Evolutionary conservation across 2,888 invertebrate genomes (phyloP).

Genomic region (Latrodectus hesperus): DNA sequence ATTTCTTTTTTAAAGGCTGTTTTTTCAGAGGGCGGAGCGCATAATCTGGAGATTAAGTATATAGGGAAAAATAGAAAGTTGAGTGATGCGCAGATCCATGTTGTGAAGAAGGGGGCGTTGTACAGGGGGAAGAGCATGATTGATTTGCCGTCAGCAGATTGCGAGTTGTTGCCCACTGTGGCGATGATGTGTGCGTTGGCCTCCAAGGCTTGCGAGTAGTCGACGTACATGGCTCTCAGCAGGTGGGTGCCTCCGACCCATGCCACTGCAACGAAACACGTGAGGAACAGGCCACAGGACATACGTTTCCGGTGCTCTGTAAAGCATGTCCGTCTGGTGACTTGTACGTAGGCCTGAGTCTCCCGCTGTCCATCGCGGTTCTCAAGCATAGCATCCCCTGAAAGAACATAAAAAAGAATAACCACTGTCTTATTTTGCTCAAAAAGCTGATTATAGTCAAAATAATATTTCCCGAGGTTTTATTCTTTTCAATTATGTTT

Average conservation of each 20-base stretch:
- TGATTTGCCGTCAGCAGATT: conserved; percentile 10
- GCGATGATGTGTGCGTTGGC: conserved; percentile 51
- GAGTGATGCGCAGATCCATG: conserved; percentile 96
- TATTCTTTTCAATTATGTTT: no score
- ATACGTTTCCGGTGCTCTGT: conserved; percentile 76
- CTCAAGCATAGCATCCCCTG: conserved; percentile 65
- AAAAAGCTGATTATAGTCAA: no score
- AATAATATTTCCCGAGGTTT: no score
- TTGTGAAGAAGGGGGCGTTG: conserved; percentile 94
- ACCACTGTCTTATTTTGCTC: no score
- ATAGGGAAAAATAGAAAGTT: conserved; percentile 82
- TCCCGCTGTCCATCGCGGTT: conserved; percentile 6
- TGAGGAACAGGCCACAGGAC: conserved; percentile 91
- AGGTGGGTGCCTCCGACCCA: conserved; percentile 96
- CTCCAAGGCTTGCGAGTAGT: conserved; percentile 45
- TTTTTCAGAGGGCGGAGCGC: conserved; percentile 57
- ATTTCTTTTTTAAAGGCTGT: conserved; percentile 58
- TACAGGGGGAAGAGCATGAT: conserved; percentile 32
- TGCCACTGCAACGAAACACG: conserved; percentile 87
- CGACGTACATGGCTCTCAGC: conserved; percentile 81
- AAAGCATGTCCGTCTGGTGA: conserved; percentile 63
- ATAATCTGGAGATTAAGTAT: conserved; percentile 53
- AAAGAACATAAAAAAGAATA: not conserved
- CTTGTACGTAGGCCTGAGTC: conserved; percentile 41
- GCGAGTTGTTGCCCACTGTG: not conserved